Base-by-base conservation (phyloP, 2,113 vertebrate genomes). In the Caracal caracal region DNA sequence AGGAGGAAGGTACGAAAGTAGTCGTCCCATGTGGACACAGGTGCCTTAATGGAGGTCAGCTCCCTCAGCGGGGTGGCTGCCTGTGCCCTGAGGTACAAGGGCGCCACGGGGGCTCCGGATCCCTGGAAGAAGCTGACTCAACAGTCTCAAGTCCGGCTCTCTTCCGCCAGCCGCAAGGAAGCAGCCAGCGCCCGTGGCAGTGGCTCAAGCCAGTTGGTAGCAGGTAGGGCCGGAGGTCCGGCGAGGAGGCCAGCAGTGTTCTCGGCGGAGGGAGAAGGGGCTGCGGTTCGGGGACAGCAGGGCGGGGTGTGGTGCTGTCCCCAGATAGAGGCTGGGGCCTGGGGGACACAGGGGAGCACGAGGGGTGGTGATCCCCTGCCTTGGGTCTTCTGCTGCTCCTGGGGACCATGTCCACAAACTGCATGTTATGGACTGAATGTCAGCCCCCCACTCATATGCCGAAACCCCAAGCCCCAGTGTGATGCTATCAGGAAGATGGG, bases 271-370 rank as follows among this genome's bases (percentile, higher is more conserved):
- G 17, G 0, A 33, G 19, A 61, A 59, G 24, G 16, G 3, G 28
- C 11, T 11, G 15, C 5, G 11, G 0, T 0, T 0, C 37, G 2
- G 17, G 53, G 22, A 5, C 10, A 1, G 17, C 1, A 51, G 28
- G 26, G 5, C 20, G 0, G 33, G 12, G 0, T 1, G 22, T 6
- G 66, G 10, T 5, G 37, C 33, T 61, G 15, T 6, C 33, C 33
- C 26, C 28, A 65, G 3, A 16, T 24, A 47, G 49, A 33, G 10
- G 20, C 15, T 5, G 0, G 76, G 40, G 40, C 35, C 2, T 5
- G n/a, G 49, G 8, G 33, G 3, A 12, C 10, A 1, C 13, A 3
- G 15, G 15, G 0, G 5, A 19, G 3, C 35, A 3, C 7, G 68
- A 28, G 65, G 17, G 40, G 22, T 2, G 1, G 3, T 2, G 10